Evolutionary conservation across 2,888 invertebrate species (phyloP), one percentile per base, ranked within the genome.

Genomic region (Frankliniella fusca): DNA sequence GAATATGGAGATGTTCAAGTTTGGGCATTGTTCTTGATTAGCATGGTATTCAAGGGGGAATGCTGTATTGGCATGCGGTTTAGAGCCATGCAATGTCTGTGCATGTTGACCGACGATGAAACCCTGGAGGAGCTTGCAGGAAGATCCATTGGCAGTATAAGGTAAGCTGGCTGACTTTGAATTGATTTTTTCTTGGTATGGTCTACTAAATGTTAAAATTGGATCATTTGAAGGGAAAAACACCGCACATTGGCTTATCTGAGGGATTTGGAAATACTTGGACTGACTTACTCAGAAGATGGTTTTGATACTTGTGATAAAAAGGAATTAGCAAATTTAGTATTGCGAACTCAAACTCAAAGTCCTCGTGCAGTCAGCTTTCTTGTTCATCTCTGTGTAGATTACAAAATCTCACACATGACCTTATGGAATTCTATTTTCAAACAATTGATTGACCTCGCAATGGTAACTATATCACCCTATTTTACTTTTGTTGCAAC

Each of bases 41-140:
- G 23, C 11, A n/a, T 70, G 3, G 70, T 23, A 11, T 70, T 23
- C 70, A n/a, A 20, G 8, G 70, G 70, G 23, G 70, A 70, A n/a
- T n/a, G 23, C n/a, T 70, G 70, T 23, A n/a, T 23, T 70, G 70
- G 70, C 23, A 70, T 70, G 70, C 20, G 23, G 23, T 3, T 70
- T 23, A n/a, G 70, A 23, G 70, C 70, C 11, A 70, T 70, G 70
- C 70, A 70, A 23, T 70, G 70, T 70, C 23, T 70, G 3, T 70
- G 70, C 23, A 70, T 70, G 70, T 23, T 70, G 23, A 70, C 70
- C 9, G 70, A 70, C 23, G 70, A 70, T 70, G 70, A 70, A 1
- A 70, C 70, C 70, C 23, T 70, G 23, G 70, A 70, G 23, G n/a
- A 70, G n/a, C 70, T 70, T n/a, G 20, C 70, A 23, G 70, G 70